Evolutionary conservation across 1,140 invertebrate genomes (phyloP), one percentile per base, ranked within the genome.

Genomic region (Trichoplusia ni): DNA sequence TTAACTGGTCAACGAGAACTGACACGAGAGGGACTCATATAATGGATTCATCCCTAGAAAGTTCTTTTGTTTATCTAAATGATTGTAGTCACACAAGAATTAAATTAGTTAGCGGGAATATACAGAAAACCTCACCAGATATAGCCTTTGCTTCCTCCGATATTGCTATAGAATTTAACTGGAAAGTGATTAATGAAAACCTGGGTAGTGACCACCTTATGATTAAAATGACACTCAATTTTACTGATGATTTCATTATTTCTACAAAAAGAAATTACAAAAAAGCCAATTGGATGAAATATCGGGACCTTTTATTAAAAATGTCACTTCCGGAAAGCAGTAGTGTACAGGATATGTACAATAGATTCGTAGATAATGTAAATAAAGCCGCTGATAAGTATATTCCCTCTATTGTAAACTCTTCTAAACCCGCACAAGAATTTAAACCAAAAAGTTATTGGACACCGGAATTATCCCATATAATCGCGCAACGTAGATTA

Each of bases 401-500:
- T 62, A 73, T 75, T 16, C 76, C 77, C n/a, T n/a, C 4, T 21
- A 2, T 2, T 31, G 58, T 54, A 68, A 63, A 58, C 47, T 63
- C 23, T 54, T 58, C 11, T 7, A 16, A 35, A 64, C 6, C 67
- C 71, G 5, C n/a, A 25, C 1, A 14, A 9, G 64, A 64, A 40
- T 78, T 81, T 66, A 61, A 19, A 16, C 69, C 72, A n/a, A 73
- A 75, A 61, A 21, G 11, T 5, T 80, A 82, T 44, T 82, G 77
- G 73, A 56, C 42, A 40, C 37, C 51, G n/a, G 0, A 18, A 19
- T 37, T 77, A 18, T 82, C 77, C 1, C 21, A 63, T 31, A 13
- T 53, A 21, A 67, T 79, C 2, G 75, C 79, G 5, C 14, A 71
- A 19, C 25, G 75, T 5, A 59, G 79, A 16, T 29, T 77, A 35